A percentile compares a stretch with the other conserved stretches of the same genome.
Evolutionary conservation across 2,113 vertebrate species (phyloP).

Genomic region (Lanius ludovicianus): DNA sequence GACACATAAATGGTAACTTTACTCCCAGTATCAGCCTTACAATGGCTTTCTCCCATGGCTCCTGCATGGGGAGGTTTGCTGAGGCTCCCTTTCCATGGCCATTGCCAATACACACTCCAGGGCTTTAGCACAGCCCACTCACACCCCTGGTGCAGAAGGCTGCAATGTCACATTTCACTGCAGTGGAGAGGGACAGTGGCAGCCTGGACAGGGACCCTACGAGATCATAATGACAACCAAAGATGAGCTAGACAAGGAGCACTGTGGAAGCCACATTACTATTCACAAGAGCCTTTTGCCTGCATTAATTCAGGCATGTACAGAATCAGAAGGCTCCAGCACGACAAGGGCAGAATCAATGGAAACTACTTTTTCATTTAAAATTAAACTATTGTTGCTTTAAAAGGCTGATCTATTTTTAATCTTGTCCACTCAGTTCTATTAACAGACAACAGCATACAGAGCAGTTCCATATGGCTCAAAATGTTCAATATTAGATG

Average conservation of each 20-base stretch:
- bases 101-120: background rate
- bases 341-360: background rate
- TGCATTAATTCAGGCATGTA: background rate
- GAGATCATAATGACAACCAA: background rate
- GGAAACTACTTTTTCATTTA: background rate
- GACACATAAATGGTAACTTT: background rate
- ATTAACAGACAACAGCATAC: background rate
- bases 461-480: background rate
- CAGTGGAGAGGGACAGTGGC: background rate
- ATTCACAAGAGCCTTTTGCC: background rate
- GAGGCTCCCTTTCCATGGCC: background rate
- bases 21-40: background rate
- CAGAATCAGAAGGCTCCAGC: background rate
- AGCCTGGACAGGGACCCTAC: background rate
- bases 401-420: background rate
- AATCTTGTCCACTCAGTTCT: background rate
- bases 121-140: background rate
- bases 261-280: background rate
- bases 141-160: background rate
- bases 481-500: background rate
- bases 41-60: background rate
- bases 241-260: background rate
- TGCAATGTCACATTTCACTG: conserved; percentile 40
- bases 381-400: background rate
- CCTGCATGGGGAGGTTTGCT: background rate